These are phyloP conservation scores for Lepisosteus osseus DNA, from an alignment of 2,113 vertebrate genomes.

Conservation along the genomic window DNA sequence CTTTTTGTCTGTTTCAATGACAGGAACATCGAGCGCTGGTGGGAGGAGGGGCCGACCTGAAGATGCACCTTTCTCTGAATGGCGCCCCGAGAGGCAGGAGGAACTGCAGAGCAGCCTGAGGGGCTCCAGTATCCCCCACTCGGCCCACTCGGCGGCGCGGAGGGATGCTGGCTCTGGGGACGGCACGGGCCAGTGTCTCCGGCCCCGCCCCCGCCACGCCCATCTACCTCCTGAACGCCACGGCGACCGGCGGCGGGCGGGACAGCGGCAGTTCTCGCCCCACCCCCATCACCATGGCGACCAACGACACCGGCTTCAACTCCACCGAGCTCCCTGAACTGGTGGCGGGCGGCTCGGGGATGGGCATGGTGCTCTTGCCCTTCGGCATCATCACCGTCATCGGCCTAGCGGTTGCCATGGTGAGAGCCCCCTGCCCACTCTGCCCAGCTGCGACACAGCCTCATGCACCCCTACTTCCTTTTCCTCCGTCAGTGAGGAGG, in stretches of 20 bases:
- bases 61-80: conserved; percentile 26
- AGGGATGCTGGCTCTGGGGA: conserved; percentile 36
- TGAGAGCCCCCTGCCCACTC: conserved; percentile 55
- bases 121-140: neutral
- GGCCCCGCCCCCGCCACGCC: conserved; percentile 39
- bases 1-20: too few relatives aligned
- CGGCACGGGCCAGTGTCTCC: conserved; percentile 39
- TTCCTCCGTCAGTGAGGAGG: too few relatives aligned
- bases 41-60: conserved; percentile 14
- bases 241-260: conserved; percentile 24
- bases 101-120: conserved; percentile 29
- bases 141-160: neutral
- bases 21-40: neutral
- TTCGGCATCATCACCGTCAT: conserved; percentile 92
- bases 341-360: conserved; percentile 54
- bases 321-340: conserved; percentile 73
- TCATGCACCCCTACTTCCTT: too few relatives aligned
- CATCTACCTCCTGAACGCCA: conserved; percentile 38
- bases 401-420: conserved; percentile 84
- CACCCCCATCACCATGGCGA: conserved; percentile 60
- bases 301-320: conserved; percentile 80
- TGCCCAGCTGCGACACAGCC: too few relatives aligned
- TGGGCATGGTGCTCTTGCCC: conserved; percentile 86
- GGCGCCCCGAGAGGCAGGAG: conserved; percentile 24
- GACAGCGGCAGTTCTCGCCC: conserved; percentile 52